Percentiles rank a stretch among this genome's conserved stretches.
phyloP scores from a whole-genome alignment of 2,113 vertebrate genomes.

The Stigmatopora nigra region DNA sequence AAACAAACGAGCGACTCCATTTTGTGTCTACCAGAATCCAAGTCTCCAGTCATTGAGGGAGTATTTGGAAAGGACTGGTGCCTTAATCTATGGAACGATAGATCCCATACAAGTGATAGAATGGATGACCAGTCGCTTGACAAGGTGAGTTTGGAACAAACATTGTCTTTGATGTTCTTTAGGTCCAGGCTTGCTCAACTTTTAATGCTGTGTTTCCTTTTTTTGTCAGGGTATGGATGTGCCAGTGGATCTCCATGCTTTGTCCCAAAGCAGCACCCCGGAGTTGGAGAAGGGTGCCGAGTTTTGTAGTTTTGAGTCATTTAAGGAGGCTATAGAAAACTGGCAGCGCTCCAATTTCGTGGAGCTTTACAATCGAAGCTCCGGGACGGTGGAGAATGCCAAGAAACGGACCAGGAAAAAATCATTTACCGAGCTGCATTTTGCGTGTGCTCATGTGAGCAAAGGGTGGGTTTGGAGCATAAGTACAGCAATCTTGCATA shows the following conservation, averaged over 20 bases:
- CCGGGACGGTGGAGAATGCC: constrained; percentile 5
- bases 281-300: constrained; percentile 1
- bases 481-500: too few relatives aligned
- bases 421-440: constrained; percentile 6
- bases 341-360: constrained; percentile 6
- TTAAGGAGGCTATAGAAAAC: background rate
- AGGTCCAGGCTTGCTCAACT: background rate
- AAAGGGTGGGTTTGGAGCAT: background rate
- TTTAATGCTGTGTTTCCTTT: background rate
- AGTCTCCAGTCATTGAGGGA: constrained; percentile 51
- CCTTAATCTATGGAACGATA: constrained; percentile 62
- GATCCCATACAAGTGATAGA: constrained; percentile 27
- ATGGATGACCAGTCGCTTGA: background rate
- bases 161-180: background rate
- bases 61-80: constrained; percentile 71
- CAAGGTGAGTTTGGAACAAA: background rate
- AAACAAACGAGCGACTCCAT: background rate
- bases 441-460: background rate
- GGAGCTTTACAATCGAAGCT: constrained; percentile 7
- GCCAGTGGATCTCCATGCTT: background rate
- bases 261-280: background rate
- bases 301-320: constrained; percentile 5
- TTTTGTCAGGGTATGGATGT: background rate
- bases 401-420: constrained; percentile 5
- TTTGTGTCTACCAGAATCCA: constrained; percentile 7